A percentile compares a stretch with the other conserved stretches of the same genome.
These are phyloP conservation scores for Cryptophagus acutangulus DNA, from an alignment of 2,888 invertebrate species.

Conservation along the genomic window DNA sequence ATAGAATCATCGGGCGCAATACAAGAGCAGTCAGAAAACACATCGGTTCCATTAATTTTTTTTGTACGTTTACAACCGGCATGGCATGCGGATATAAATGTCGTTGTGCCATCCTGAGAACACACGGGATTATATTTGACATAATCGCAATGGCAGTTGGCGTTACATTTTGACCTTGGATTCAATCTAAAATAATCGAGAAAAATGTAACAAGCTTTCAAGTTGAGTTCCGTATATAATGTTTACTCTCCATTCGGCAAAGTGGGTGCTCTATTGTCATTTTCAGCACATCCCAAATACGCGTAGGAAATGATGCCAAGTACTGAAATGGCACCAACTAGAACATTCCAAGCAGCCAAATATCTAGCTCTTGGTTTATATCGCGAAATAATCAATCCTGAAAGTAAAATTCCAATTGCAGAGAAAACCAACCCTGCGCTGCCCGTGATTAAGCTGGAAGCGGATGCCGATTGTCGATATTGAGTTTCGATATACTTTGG, in stretches of 20 bases:
- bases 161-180: conserved; percentile 55
- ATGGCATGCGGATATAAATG: conserved; percentile 75
- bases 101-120: conserved; percentile 55
- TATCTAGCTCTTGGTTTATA: conserved; percentile 62
- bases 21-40: conserved; percentile 52
- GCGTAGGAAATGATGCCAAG: conserved; percentile 61
- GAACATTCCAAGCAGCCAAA: conserved; percentile 65
- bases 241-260: conserved; percentile 45
- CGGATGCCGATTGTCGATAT: conserved; percentile 70
- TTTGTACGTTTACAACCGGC: conserved; percentile 62
- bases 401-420: conserved; percentile 62
- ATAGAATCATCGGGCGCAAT: conserved; percentile 33
- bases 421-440: conserved; percentile 66
- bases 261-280: conserved; percentile 51
- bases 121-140: conserved; percentile 72
- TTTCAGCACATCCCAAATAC: conserved; percentile 61
- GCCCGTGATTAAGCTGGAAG: conserved; percentile 70
- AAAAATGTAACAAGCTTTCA: too few species aligned
- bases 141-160: conserved; percentile 63
- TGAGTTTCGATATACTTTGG: conserved; percentile 81
- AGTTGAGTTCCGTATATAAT: too few species aligned
- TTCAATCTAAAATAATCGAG: conserved; percentile 44
- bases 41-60: conserved; percentile 47
- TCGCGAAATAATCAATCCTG: conserved; percentile 61
- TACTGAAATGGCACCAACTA: conserved; percentile 59